Evolutionary conservation across 2,797 vertebrate genomes (phyloP).

Genomic region (Hippopotamyrus pictus): DNA sequence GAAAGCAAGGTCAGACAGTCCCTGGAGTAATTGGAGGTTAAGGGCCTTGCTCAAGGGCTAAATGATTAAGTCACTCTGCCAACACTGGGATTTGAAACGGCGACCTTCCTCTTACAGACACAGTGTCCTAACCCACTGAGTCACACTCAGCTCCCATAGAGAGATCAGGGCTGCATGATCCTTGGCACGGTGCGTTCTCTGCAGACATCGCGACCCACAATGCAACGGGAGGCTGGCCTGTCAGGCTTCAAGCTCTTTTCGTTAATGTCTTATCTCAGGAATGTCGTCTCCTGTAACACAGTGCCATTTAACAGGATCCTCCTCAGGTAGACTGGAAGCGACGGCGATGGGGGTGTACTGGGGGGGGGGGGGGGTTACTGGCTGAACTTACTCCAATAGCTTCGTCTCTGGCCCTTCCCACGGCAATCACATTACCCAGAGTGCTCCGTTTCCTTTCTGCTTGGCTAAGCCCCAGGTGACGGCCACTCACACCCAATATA

Average conservation of each 20-base stretch:
- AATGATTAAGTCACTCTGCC: background rate
- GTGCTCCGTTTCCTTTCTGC: slow-evolving; percentile 18
- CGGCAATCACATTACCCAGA: slow-evolving; percentile 19
- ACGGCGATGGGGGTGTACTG: background rate
- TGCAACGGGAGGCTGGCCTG: background rate
- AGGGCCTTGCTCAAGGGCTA: background rate
- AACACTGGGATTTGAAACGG: background rate
- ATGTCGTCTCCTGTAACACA: background rate
- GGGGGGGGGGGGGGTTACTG: slow-evolving; percentile 18
- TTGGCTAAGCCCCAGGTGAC: slow-evolving; percentile 16
- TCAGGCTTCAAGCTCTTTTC: background rate
- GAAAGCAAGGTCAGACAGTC: background rate
- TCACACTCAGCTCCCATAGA: background rate
- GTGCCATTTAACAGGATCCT: background rate
- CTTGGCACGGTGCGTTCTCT: background rate
- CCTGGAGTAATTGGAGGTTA: background rate
- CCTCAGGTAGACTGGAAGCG: background rate
- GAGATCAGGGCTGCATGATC: background rate
- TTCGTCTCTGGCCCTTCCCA: background rate
- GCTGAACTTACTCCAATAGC: background rate
- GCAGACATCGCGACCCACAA: background rate
- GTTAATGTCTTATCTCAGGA: slow-evolving; percentile 15
- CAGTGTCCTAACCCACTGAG: background rate
- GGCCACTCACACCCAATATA: background rate
- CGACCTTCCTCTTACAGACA: background rate